A percentile compares a stretch with the other conserved stretches of the same genome.
Conservation (phyloP, 2,113 vertebrate species). For the Pseudonaja textilis region DNA sequence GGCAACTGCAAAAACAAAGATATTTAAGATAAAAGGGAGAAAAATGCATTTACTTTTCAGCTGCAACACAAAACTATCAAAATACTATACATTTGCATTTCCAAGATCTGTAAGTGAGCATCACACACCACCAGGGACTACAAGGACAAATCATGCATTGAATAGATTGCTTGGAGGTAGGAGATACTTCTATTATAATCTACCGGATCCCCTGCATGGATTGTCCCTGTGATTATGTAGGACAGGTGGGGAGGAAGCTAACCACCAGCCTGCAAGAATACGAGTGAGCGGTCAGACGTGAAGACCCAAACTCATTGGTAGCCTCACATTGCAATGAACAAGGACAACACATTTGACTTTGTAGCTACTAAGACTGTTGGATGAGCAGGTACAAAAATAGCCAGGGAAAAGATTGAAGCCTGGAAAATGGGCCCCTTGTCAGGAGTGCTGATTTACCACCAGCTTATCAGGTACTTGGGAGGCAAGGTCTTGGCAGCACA, state of each 20-base stretch:
- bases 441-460: background rate
- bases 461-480: background rate
- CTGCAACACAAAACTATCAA: no score
- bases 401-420: background rate
- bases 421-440: background rate
- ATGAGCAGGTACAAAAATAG: background rate
- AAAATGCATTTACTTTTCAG: background rate
- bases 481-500: background rate
- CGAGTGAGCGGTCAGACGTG: background rate
- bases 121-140: background rate
- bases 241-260: no score
- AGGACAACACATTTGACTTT: background rate
- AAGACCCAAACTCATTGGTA: background rate
- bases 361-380: background rate
- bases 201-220: no score
- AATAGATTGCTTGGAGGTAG: no score
- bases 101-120: background rate
- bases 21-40: background rate
- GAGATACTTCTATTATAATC: no score
- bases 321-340: background rate
- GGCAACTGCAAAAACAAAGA: slow-evolving; percentile 76
- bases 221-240: no score
- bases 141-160: no score
- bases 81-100: background rate
- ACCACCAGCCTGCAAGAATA: no score